These are phyloP conservation scores for Dastarcus helophoroides DNA, from an alignment of 2,888 invertebrate genomes.

Conservation along the genomic window DNA sequence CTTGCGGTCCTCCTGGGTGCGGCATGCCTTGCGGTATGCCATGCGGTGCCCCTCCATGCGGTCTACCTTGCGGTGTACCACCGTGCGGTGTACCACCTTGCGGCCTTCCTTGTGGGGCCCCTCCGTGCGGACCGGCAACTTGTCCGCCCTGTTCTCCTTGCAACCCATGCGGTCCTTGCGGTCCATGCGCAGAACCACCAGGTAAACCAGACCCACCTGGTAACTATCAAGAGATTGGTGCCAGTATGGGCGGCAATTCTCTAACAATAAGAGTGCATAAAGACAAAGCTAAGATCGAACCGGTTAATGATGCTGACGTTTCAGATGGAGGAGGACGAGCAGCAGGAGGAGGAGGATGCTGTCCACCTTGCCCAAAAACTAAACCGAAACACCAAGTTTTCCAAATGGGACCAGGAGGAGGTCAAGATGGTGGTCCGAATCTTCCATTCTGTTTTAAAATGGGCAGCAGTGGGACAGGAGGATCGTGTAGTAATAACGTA, in stretches of 20 bases:
- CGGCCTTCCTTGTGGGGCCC: neutral
- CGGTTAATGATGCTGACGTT: constrained; percentile 34
- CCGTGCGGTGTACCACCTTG: neutral
- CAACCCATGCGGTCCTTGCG: constrained; percentile 5
- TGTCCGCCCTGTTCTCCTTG: constrained; percentile 1
- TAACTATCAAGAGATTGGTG: constrained; percentile 54
- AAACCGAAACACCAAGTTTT: constrained; percentile 11
- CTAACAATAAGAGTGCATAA: constrained; percentile 52
- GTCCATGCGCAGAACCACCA: constrained; percentile 4
- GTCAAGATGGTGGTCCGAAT: constrained; percentile 20
- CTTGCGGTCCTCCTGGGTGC: constrained; percentile 3
- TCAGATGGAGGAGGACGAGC: too few species aligned
- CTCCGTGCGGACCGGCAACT: neutral
- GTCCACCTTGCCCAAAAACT: too few species aligned
- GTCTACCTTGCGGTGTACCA: neutral
- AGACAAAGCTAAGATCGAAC: constrained; percentile 39
- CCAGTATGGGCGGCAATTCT: constrained; percentile 53
- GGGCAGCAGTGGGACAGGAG: constrained; percentile 15
- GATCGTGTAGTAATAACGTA: constrained; percentile 24
- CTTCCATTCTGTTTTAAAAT: constrained; percentile 28
- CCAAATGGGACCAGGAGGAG: constrained; percentile 24
- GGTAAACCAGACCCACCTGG: constrained; percentile 19
- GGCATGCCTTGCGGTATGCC: constrained; percentile 6
- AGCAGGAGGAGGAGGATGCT: constrained; percentile 5
- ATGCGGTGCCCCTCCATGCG: neutral